Conservation (phyloP, 2,113 vertebrate genomes). For the Heterotilapia buettikoferi region DNA sequence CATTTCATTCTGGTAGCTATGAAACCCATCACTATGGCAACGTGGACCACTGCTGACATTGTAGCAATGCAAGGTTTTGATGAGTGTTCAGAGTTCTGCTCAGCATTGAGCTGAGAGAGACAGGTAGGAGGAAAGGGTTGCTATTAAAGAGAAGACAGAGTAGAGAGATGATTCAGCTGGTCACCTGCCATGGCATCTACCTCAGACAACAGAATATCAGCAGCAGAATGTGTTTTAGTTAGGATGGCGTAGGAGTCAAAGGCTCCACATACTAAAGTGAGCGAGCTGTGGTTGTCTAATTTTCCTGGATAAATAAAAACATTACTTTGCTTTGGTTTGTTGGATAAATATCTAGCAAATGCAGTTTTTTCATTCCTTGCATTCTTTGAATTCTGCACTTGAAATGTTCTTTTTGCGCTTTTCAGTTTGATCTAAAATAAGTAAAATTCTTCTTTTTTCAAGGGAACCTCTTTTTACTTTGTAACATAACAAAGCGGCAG, state of each 20-base stretch:
- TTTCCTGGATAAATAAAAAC: slow-evolving; percentile 9
- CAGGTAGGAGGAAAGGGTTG: slow-evolving; percentile 46
- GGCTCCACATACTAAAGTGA: slow-evolving; percentile 11
- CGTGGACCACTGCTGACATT: slow-evolving; percentile 58
- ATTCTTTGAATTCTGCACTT: background rate
- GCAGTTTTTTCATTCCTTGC: background rate
- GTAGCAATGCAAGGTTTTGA: slow-evolving; percentile 59
- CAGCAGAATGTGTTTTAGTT: slow-evolving; percentile 40
- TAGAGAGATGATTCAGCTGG: slow-evolving; percentile 53
- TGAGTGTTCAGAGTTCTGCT: slow-evolving; percentile 58
- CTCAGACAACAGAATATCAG: slow-evolving; percentile 25
- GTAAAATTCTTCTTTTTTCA: background rate
- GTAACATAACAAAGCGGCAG: background rate
- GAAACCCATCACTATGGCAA: slow-evolving; percentile 65
- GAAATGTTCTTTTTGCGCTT: background rate
- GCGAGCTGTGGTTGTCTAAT: slow-evolving; percentile 17
- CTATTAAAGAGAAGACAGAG: slow-evolving; percentile 56
- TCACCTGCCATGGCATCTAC: slow-evolving; percentile 44
- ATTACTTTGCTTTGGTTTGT: background rate
- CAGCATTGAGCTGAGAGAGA: slow-evolving; percentile 31
- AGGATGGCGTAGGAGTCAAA: slow-evolving; percentile 25
- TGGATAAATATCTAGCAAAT: background rate
- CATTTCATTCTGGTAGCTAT: slow-evolving; percentile 26
- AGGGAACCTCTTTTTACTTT: background rate
- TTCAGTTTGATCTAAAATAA: background rate